Percentiles rank a stretch among this genome's conserved stretches.
Evolutionary conservation across 1,140 invertebrate species (phyloP).

Genomic region (Potamilus streckersoni): DNA sequence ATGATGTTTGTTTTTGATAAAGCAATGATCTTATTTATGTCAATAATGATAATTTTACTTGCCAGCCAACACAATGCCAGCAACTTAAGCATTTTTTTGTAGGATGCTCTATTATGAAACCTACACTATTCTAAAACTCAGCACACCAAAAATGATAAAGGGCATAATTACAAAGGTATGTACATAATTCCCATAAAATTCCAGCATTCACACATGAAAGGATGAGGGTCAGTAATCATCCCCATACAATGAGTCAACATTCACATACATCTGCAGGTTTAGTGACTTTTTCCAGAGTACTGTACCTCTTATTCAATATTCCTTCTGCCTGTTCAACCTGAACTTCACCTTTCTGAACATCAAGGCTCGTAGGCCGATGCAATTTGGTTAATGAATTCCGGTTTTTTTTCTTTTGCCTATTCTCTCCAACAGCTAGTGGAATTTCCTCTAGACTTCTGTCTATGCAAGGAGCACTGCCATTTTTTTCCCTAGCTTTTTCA

Average conservation of each 20-base stretch:
- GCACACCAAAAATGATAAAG: too few relatives aligned
- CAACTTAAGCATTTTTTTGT: too few relatives aligned
- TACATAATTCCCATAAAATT: too few relatives aligned
- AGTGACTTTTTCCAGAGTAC: constrained; percentile 24
- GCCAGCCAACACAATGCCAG: too few relatives aligned
- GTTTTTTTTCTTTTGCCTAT: constrained; percentile 9
- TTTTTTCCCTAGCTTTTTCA: constrained; percentile 33
- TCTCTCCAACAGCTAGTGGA: constrained; percentile 11
- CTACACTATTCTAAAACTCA: too few relatives aligned
- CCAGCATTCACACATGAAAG: too few relatives aligned
- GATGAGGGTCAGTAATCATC: background rate
- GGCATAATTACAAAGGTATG: too few relatives aligned
- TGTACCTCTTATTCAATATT: constrained; percentile 13
- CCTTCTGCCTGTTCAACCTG: background rate
- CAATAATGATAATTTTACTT: too few relatives aligned
- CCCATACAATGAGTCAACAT: constrained; percentile 8
- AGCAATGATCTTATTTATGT: too few relatives aligned
- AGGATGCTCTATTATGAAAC: too few relatives aligned
- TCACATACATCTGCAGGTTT: constrained; percentile 23
- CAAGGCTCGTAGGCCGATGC: constrained; percentile 12
- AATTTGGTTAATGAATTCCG: constrained; percentile 4
- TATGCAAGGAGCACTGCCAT: constrained; percentile 54
- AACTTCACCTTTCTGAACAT: background rate
- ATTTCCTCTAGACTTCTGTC: constrained; percentile 58
- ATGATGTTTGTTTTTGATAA: too few relatives aligned